These are phyloP conservation scores for Scolanthus callimorphus DNA, from an alignment of 92 coral and sea anemone species.

Conservation along the genomic window DNA sequence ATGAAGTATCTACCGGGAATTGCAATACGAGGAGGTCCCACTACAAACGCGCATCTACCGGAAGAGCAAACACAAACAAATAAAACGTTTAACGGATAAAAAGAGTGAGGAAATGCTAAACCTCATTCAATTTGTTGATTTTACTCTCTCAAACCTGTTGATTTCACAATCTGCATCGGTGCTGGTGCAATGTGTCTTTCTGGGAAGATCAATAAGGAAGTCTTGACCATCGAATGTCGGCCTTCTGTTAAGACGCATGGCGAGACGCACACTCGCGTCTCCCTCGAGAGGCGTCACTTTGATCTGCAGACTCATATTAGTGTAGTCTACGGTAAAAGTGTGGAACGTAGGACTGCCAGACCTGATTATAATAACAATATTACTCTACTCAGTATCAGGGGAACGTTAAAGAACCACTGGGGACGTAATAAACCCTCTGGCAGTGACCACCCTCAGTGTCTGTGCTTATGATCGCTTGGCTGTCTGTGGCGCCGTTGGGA, in stretches of 20 bases:
- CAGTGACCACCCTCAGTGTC: too few relatives aligned
- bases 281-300: slow-evolving; percentile 29
- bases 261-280: slow-evolving; percentile 4
- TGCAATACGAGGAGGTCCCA: slow-evolving; percentile 7
- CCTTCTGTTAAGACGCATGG: slow-evolving; percentile 11
- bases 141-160: too few relatives aligned
- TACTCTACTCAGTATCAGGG: too few relatives aligned
- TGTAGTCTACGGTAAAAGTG: slow-evolving; percentile 12
- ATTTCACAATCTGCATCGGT: not conserved
- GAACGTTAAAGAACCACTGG: too few relatives aligned
- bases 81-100: too few relatives aligned
- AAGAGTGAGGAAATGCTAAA: too few relatives aligned
- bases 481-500: too few relatives aligned
- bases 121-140: too few relatives aligned
- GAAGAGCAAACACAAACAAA: slow-evolving; percentile 32
- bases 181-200: not conserved
- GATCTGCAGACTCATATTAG: slow-evolving; percentile 22
- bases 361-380: too few relatives aligned
- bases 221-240: slow-evolving; percentile 23
- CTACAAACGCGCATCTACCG: slow-evolving; percentile 13
- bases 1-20: slow-evolving; percentile 16
- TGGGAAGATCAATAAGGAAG: slow-evolving; percentile 18
- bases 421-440: too few relatives aligned
- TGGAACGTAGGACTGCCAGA: slow-evolving; percentile 33
- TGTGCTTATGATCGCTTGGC: too few relatives aligned